Conservation (phyloP, 2,888 invertebrate genomes). For the Drosophila formosana region DNA sequence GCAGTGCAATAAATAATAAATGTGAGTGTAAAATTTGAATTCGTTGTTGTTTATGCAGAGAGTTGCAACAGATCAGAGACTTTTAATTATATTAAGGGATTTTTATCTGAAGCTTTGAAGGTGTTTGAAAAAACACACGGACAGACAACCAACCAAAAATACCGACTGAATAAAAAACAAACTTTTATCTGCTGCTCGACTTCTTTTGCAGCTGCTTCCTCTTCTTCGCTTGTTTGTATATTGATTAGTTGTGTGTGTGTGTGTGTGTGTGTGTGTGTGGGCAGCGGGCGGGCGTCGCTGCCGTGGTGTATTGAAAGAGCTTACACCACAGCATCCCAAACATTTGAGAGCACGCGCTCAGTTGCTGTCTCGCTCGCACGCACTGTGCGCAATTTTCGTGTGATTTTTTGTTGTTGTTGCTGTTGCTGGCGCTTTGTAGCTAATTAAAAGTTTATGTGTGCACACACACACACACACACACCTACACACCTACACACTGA, state of each 20-base stretch:
- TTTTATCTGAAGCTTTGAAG: constrained; percentile 28
- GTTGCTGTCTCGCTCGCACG: constrained; percentile 24
- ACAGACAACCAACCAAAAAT: constrained; percentile 64
- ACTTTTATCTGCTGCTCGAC: not conserved
- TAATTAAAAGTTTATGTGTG: constrained; percentile 77
- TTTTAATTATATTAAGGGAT: too few relatives aligned
- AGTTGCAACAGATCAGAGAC: too few relatives aligned
- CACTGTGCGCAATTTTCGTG: constrained; percentile 39
- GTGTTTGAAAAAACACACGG: constrained; percentile 64
- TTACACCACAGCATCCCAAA: constrained; percentile 61
- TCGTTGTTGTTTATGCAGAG: too few relatives aligned
- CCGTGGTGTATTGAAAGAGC: constrained; percentile 67
- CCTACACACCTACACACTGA: constrained; percentile 19
- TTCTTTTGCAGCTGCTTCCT: constrained; percentile 19
- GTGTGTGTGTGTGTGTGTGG: constrained; percentile 21
- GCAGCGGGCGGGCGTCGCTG: constrained; percentile 23
- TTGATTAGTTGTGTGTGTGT: constrained; percentile 61
- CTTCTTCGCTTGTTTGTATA: constrained; percentile 53
- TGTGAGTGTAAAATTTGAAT: not conserved
- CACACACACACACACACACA: constrained; percentile 37
- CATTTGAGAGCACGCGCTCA: constrained; percentile 1
- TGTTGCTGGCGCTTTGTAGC: constrained; percentile 76
- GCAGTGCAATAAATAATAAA: not conserved
- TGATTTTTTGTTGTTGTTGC: constrained; percentile 37
- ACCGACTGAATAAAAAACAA: constrained; percentile 43